Conservation (phyloP, 2,113 vertebrate species). For the Chiloscyllium plagiosum region DNA sequence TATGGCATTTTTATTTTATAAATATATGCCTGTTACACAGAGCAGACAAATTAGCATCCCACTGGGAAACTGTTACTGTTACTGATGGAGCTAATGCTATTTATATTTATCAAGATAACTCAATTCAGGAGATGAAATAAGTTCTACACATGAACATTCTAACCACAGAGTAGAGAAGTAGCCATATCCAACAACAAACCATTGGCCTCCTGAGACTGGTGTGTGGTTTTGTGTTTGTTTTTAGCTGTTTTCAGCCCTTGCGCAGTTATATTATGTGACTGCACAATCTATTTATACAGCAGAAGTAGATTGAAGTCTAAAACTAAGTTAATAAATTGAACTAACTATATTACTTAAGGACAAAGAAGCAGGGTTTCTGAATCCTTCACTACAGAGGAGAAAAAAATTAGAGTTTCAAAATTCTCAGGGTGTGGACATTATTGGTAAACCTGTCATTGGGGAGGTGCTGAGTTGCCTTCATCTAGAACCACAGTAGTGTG, state of each 20-base stretch:
- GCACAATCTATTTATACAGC: neutral
- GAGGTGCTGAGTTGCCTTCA: neutral
- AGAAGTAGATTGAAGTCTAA: neutral
- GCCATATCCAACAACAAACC: neutral
- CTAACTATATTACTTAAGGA: neutral
- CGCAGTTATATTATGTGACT: neutral
- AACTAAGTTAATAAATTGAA: neutral
- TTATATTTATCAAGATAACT: neutral
- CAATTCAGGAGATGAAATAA: neutral
- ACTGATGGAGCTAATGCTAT: neutral
- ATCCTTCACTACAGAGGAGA: neutral
- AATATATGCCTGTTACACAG: neutral
- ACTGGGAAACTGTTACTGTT: neutral
- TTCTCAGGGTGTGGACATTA: neutral
- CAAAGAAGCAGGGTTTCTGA: neutral
- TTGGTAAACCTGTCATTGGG: neutral
- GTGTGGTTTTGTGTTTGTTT: slow-evolving; percentile 8
- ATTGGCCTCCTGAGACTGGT: neutral
- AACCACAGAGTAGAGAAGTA: slow-evolving; percentile 5
- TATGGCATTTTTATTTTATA: neutral
- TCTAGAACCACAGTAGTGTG: neutral
- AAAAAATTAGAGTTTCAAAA: neutral
- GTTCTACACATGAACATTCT: neutral
- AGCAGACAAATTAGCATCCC: neutral
- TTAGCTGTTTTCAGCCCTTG: neutral